Conservation (phyloP, 35 echinoderm and acorn worm species). For the Patiria miniata region DNA sequence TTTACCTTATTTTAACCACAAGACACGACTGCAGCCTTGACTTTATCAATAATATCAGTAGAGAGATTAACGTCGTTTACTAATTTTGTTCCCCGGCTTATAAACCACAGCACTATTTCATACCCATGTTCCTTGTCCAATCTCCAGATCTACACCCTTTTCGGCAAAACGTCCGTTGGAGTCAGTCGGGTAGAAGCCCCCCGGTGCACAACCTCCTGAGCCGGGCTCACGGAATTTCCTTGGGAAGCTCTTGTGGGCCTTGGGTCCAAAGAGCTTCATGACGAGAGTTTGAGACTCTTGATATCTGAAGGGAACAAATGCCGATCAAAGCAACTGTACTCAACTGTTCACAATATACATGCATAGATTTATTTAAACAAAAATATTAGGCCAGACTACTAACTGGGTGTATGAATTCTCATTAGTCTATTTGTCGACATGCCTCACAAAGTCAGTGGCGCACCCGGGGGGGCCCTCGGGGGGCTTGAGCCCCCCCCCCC, state of each 20-base stretch:
- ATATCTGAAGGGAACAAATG: not conserved
- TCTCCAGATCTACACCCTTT: not conserved
- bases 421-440: too few relatives aligned
- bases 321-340: not conserved
- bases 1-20: too few relatives aligned
- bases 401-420: not conserved
- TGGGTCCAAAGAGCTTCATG: slow-evolving; percentile 1
- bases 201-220: not conserved
- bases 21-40: too few relatives aligned
- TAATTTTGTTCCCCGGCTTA: too few relatives aligned
- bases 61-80: too few relatives aligned
- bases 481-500: too few relatives aligned
- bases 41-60: too few relatives aligned
- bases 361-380: too few relatives aligned
- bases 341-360: too few relatives aligned
- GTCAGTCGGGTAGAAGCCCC: not conserved
- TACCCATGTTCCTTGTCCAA: not conserved
- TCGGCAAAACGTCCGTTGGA: not conserved
- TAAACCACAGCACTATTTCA: not conserved
- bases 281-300: not conserved
- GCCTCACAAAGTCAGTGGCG: too few relatives aligned
- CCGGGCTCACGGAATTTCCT: not conserved
- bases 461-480: too few relatives aligned
- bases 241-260: not conserved
- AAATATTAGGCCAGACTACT: not conserved